Evolutionary conservation across 1,140 invertebrate genomes (phyloP).

Genomic region (Ruditapes philippinarum): DNA sequence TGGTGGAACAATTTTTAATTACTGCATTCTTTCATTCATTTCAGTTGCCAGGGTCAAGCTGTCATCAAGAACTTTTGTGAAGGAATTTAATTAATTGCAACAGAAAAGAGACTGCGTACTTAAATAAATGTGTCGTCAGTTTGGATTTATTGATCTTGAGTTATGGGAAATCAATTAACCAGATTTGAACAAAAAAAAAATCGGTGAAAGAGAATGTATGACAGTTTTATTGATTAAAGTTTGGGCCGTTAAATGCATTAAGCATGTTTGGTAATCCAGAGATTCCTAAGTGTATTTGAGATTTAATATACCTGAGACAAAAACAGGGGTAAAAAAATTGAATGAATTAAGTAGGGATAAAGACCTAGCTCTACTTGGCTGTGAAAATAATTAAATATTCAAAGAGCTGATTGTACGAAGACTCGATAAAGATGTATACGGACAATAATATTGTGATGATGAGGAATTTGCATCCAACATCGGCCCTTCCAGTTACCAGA

Average conservation of each 20-base stretch:
- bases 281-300: background rate
- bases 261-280: background rate
- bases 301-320: background rate
- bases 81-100: background rate
- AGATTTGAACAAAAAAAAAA: slow-evolving; percentile 35
- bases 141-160: slow-evolving; percentile 15
- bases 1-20: too few relatives aligned
- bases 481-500: slow-evolving; percentile 73
- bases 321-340: too few relatives aligned
- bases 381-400: too few relatives aligned
- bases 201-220: background rate
- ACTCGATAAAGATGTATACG: slow-evolving; percentile 20
- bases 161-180: slow-evolving; percentile 23
- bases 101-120: background rate
- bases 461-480: slow-evolving; percentile 23
- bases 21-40: background rate
- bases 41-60: background rate
- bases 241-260: background rate
- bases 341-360: too few relatives aligned
- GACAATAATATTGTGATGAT: slow-evolving; percentile 23
- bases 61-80: background rate
- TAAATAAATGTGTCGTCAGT: background rate
- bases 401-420: too few relatives aligned
- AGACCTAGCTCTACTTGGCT: too few relatives aligned
- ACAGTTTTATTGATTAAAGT: slow-evolving; percentile 18